These are phyloP conservation scores for Erynnis tages DNA, from an alignment of 2,888 invertebrate genomes.

Conservation along the genomic window DNA sequence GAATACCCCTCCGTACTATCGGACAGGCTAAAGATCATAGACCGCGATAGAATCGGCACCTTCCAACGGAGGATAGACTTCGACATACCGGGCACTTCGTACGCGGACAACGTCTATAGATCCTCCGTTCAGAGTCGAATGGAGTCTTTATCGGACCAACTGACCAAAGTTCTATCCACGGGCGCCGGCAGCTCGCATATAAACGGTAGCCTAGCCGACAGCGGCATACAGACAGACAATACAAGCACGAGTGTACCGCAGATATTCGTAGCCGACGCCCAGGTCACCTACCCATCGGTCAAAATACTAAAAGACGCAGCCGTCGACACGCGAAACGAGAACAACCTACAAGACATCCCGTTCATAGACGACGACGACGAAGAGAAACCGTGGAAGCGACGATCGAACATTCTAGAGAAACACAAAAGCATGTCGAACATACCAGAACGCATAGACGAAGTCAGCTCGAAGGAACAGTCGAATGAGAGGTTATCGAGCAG, in stretches of 20 bases:
- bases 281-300: constrained; percentile 35
- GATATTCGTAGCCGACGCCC: constrained; percentile 59
- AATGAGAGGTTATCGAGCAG: constrained; percentile 63
- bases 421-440: constrained; percentile 75
- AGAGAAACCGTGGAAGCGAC: constrained; percentile 45
- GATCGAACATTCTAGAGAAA: constrained; percentile 59
- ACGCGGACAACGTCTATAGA: constrained; percentile 60
- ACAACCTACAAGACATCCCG: constrained; percentile 73
- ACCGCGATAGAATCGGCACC: constrained; percentile 56
- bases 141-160: constrained; percentile 66
- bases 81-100: constrained; percentile 66
- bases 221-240: constrained; percentile 76
- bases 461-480: constrained; percentile 53
- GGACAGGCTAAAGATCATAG: constrained; percentile 62
- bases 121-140: constrained; percentile 60
- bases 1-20: constrained; percentile 74
- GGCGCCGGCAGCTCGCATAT: constrained; percentile 74
- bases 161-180: constrained; percentile 70
- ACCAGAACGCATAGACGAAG: constrained; percentile 66
- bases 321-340: constrained; percentile 72
- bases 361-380: constrained; percentile 74
- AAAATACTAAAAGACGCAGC: constrained; percentile 69
- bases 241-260: constrained; percentile 72
- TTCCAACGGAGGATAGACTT: constrained; percentile 70
- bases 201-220: constrained; percentile 73